A percentile compares a stretch with the other conserved stretches of the same genome.
These are phyloP conservation scores for Heliornis fulica DNA, from an alignment of 2,113 vertebrate species.

Conservation along the genomic window DNA sequence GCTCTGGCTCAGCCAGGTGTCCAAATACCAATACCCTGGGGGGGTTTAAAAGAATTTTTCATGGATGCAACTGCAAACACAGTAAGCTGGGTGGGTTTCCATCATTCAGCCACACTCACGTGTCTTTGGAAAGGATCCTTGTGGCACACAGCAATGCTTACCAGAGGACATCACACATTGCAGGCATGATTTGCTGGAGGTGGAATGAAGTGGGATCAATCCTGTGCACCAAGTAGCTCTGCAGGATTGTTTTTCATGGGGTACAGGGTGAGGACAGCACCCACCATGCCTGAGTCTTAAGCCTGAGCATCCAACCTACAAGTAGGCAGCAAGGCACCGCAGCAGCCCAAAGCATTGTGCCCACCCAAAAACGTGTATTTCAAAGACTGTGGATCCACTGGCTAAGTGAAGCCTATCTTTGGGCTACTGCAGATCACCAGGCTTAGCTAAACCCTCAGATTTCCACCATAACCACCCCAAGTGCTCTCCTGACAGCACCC, in stretches of 20 bases:
- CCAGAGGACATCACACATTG: background rate
- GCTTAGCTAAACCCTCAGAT: background rate
- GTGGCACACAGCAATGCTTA: background rate
- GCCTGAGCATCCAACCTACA: background rate
- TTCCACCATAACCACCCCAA: background rate
- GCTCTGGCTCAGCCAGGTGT: background rate
- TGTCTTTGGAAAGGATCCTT: background rate
- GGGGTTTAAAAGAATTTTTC: background rate
- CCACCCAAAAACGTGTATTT: background rate
- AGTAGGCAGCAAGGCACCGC: no score
- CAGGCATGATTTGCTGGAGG: background rate
- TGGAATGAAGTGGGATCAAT: rapidly evolving
- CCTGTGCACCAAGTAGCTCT: background rate
- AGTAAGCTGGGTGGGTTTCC: background rate
- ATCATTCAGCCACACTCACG: rapidly evolving
- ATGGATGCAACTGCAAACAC: background rate
- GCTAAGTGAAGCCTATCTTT: background rate
- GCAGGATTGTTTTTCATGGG: background rate
- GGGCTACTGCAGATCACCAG: rapidly evolving
- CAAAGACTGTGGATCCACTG: rapidly evolving
- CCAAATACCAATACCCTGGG: background rate
- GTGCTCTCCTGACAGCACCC: background rate
- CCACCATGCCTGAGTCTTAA: background rate
- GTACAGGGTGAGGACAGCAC: rapidly evolving
- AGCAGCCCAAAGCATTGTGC: background rate